Evolutionary conservation across 2,113 vertebrate species (phyloP).

Genomic region (Menidia beryllina): DNA sequence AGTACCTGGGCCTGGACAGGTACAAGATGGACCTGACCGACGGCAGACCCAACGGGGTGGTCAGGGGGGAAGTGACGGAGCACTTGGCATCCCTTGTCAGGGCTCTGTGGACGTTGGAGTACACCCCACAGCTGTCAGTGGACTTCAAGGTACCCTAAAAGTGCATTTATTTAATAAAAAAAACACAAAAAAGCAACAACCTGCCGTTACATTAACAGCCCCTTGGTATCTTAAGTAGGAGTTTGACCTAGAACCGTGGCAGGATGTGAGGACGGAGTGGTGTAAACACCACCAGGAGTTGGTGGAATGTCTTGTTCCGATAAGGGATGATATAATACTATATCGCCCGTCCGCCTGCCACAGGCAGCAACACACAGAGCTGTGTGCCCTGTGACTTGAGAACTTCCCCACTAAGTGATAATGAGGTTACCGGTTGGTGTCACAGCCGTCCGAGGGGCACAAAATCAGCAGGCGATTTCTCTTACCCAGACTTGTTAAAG

Average conservation of each 20-base stretch:
- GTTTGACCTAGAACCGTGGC: slow-evolving; percentile 30
- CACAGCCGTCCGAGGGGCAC: slow-evolving; percentile 14
- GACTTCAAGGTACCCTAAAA: slow-evolving; percentile 89
- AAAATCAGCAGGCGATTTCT: slow-evolving; percentile 49
- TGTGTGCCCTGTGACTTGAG: slow-evolving; percentile 20
- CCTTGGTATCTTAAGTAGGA: no score
- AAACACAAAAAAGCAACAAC: slow-evolving; percentile 1
- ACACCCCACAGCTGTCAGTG: slow-evolving; percentile 92
- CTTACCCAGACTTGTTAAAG: slow-evolving; percentile 4
- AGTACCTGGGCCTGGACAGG: slow-evolving; percentile 88
- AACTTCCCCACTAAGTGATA: slow-evolving; percentile 34
- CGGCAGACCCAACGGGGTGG: slow-evolving; percentile 47
- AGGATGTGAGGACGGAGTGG: slow-evolving; percentile 11
- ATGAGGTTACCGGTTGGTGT: slow-evolving; percentile 40
- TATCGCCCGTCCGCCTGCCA: background rate
- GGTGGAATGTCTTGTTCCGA: slow-evolving; percentile 1
- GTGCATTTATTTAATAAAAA: no score
- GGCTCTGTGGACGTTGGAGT: slow-evolving; percentile 92
- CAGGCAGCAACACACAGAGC: background rate
- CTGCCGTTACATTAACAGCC: background rate
- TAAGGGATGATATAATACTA: slow-evolving; percentile 1
- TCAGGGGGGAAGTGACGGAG: slow-evolving; percentile 86
- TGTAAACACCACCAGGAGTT: slow-evolving; percentile 9
- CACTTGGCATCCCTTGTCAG: slow-evolving; percentile 89
- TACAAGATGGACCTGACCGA: slow-evolving; percentile 81